Percentiles rank a stretch among this genome's conserved stretches.
Evolutionary conservation across 1,140 invertebrate genomes (phyloP).

Genomic region (Bradynema listronoti): DNA sequence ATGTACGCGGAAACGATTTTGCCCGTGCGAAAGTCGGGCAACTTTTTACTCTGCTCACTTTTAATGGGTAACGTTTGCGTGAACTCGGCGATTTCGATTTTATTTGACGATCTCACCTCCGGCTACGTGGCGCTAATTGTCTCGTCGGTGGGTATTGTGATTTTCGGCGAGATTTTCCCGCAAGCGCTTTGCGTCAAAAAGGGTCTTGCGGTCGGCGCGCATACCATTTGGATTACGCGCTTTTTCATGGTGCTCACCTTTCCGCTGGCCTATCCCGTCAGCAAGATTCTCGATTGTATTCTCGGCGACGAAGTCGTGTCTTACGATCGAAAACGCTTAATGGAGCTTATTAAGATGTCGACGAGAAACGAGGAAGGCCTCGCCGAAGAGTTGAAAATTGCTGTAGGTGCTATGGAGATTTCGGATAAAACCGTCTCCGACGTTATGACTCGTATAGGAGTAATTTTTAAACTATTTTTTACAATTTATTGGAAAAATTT

Average conservation of each 20-base stretch:
- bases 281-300: slow-evolving; percentile 80
- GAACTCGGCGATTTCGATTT: slow-evolving; percentile 89
- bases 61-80: slow-evolving; percentile 93
- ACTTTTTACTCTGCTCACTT: slow-evolving; percentile 86
- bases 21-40: slow-evolving; percentile 82
- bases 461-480: slow-evolving; percentile 69
- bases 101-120: slow-evolving; percentile 85
- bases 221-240: slow-evolving; percentile 84
- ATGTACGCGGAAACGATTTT: slow-evolving; percentile 70
- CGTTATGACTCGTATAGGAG: slow-evolving; percentile 60
- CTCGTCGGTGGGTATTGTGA: slow-evolving; percentile 61
- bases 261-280: slow-evolving; percentile 85
- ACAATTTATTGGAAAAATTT: slow-evolving; percentile 30
- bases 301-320: slow-evolving; percentile 87
- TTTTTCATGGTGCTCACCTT: slow-evolving; percentile 91
- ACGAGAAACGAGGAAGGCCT: slow-evolving; percentile 52
- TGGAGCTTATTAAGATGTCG: slow-evolving; percentile 80
- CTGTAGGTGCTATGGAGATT: slow-evolving; percentile 62
- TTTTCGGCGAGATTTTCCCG: slow-evolving; percentile 63
- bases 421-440: slow-evolving; percentile 61
- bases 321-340: slow-evolving; percentile 88
- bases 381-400: slow-evolving; percentile 61
- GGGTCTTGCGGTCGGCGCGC: slow-evolving; percentile 86
- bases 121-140: slow-evolving; percentile 64
- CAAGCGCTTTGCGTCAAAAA: slow-evolving; percentile 64